phyloP scores from a whole-genome alignment of 2,888 invertebrate species.

The Patella ulyssiponensis region DNA sequence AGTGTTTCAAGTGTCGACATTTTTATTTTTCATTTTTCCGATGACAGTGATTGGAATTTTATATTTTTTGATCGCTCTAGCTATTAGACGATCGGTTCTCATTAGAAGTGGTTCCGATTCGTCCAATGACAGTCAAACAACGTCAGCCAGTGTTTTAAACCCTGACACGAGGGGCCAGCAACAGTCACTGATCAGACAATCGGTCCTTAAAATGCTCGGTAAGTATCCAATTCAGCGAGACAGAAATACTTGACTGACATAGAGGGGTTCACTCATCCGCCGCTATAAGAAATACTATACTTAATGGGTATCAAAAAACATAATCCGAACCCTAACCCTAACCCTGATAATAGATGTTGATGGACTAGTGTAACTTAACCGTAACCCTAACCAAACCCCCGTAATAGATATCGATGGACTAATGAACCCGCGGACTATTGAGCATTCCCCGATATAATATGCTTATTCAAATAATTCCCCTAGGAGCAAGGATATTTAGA shows the following conservation, averaged over 20 bases:
- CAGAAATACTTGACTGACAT: not conserved
- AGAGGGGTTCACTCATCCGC: too few species aligned
- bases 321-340: too few species aligned
- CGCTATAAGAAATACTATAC: too few species aligned
- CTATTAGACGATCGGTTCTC: conserved; percentile 56
- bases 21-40: conserved; percentile 87
- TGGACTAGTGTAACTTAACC: too few species aligned
- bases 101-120: conserved; percentile 49
- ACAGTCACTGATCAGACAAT: conserved; percentile 64
- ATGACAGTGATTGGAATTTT: conserved; percentile 88
- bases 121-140: conserved; percentile 35
- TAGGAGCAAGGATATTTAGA: not conserved
- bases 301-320: too few species aligned
- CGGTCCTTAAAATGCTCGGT: conserved; percentile 78
- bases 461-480: not conserved
- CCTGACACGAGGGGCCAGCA: conserved; percentile 32
- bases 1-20: conserved; percentile 76
- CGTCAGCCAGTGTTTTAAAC: not conserved
- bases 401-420: too few species aligned
- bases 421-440: too few species aligned
- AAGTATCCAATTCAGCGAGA: conserved; percentile 61
- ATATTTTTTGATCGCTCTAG: conserved; percentile 75
- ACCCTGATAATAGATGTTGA: too few species aligned
- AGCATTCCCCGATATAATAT: too few species aligned
- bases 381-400: too few species aligned